Conservation (phyloP, 2,113 vertebrate genomes). For the Bubalus kerabau region DNA sequence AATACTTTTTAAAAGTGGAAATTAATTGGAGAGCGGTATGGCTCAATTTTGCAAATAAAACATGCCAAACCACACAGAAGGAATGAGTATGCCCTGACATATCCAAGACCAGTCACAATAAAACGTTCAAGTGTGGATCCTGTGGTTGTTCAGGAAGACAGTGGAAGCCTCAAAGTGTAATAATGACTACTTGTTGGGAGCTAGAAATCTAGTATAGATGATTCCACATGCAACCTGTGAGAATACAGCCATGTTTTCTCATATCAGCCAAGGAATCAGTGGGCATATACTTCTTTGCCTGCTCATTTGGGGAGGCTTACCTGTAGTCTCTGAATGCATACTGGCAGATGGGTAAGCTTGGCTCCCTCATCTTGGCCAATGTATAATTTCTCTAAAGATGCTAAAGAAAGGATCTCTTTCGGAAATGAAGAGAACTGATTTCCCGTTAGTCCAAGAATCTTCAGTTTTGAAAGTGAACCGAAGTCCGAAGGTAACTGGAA, state of each 20-base stretch:
- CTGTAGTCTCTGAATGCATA: constrained; percentile 68
- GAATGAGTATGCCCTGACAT: neutral
- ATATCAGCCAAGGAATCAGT: too few species aligned
- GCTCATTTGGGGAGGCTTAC: constrained; percentile 45
- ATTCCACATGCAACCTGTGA: neutral
- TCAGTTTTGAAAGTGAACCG: constrained; percentile 72
- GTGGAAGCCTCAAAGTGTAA: neutral
- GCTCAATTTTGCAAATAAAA: neutral
- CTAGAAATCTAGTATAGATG: neutral
- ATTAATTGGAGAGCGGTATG: neutral
- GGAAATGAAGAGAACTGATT: constrained; percentile 77
- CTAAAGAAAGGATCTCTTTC: constrained; percentile 71
- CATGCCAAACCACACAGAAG: neutral
- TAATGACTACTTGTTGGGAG: neutral
- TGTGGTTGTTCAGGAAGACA: neutral
- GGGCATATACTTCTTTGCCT: neutral
- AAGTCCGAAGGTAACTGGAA: constrained; percentile 71
- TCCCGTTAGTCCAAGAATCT: constrained; percentile 74
- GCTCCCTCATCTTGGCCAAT: constrained; percentile 77
- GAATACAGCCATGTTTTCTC: neutral
- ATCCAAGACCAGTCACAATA: neutral
- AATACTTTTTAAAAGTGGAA: neutral
- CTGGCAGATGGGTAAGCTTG: constrained; percentile 70
- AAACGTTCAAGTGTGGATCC: neutral
- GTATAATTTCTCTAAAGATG: constrained; percentile 73